Evolutionary conservation across 2,113 vertebrate species (phyloP).

Genomic region (Microcebus griseorufus): DNA sequence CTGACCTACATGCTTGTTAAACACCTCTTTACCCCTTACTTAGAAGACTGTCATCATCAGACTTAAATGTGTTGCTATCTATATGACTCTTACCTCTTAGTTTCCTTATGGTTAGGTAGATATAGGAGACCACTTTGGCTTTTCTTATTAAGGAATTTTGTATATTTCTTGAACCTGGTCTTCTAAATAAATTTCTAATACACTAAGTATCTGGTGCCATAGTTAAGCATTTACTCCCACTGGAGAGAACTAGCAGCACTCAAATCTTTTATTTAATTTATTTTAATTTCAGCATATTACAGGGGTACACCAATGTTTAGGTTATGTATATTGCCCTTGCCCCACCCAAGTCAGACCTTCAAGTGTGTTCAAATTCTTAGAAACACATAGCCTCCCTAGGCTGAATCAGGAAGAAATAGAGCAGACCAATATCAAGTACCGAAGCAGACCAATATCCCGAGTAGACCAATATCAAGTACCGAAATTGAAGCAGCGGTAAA

Average conservation of each 20-base stretch:
- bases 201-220: neutral
- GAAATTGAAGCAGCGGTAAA: too few relatives aligned
- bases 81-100: neutral
- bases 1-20: neutral
- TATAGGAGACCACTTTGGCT: neutral
- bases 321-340: too few relatives aligned
- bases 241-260: neutral
- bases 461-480: too few relatives aligned
- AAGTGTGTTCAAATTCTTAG: too few relatives aligned
- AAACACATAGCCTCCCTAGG: too few relatives aligned
- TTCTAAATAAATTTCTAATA: neutral
- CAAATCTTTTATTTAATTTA: neutral
- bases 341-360: too few relatives aligned
- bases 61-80: neutral
- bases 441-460: too few relatives aligned
- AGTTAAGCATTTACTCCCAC: neutral
- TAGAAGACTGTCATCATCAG: neutral
- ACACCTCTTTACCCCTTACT: neutral
- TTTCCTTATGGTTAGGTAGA: neutral
- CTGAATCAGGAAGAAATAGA: too few relatives aligned
- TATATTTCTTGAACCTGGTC: neutral
- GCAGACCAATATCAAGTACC: too few relatives aligned
- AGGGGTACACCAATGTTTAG: too few relatives aligned
- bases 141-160: conserved; percentile 9
- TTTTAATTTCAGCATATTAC: too few relatives aligned